A percentile compares a stretch with the other conserved stretches of the same genome.
These are phyloP conservation scores for Probaryconus sp. DNA, from an alignment of 1,140 invertebrate genomes.

Conservation along the genomic window DNA sequence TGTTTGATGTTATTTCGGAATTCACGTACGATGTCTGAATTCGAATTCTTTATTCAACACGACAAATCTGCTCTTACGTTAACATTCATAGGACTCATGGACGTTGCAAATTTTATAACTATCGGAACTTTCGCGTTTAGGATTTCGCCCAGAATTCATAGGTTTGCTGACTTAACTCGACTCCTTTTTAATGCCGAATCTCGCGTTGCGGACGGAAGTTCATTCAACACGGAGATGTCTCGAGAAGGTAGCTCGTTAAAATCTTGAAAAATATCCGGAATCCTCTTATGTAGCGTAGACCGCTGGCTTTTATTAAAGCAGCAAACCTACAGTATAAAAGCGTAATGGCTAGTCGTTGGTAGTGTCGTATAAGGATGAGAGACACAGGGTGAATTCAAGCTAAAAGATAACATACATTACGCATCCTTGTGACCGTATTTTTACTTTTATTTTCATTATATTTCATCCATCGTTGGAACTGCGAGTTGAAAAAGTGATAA, in stretches of 20 bases:
- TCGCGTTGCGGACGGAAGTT: conserved; percentile 45
- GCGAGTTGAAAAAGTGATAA: conserved; percentile 39
- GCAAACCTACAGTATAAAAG: conserved; percentile 62
- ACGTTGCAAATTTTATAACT: conserved; percentile 37
- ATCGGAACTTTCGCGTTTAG: conserved; percentile 17
- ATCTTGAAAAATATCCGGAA: conserved; percentile 66
- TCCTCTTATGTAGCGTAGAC: conserved; percentile 60
- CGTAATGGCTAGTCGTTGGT: conserved; percentile 59
- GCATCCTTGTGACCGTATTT: conserved; percentile 48
- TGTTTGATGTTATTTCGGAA: conserved; percentile 16
- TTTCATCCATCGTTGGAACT: conserved; percentile 30
- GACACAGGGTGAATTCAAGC: conserved; percentile 55
- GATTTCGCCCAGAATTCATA: conserved; percentile 22
- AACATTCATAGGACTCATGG: conserved; percentile 23
- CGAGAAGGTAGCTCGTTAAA: conserved; percentile 61
- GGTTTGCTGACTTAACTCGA: conserved; percentile 33
- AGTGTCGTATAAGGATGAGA: conserved; percentile 55
- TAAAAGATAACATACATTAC: conserved; percentile 62
- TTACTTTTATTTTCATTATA: conserved; percentile 56
- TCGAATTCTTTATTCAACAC: conserved; percentile 24
- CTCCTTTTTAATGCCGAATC: conserved; percentile 38
- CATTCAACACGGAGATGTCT: conserved; percentile 48
- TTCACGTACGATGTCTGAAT: conserved; percentile 17
- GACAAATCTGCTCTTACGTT: conserved; percentile 23
- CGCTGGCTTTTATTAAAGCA: conserved; percentile 64